These are phyloP conservation scores for Piscicola geometra DNA, from an alignment of 2,888 invertebrate genomes.

Conservation along the genomic window DNA sequence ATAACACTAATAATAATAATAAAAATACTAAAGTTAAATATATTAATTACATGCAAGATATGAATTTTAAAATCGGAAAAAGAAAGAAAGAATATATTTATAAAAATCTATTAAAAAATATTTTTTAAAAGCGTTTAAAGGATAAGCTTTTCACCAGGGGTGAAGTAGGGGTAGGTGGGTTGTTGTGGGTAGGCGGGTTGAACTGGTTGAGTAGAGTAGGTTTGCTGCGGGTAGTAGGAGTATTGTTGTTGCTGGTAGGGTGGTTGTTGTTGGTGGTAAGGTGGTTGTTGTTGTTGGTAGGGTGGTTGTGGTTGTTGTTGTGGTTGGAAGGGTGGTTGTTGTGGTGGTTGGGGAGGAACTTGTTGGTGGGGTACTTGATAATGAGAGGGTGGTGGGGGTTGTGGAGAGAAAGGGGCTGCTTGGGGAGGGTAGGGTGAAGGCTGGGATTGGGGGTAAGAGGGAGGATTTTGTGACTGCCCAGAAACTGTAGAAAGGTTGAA, in stretches of 20 bases:
- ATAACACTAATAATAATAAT: too few relatives aligned
- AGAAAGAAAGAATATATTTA: too few relatives aligned
- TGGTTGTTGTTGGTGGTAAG: slow-evolving; percentile 12
- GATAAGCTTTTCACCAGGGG: background rate
- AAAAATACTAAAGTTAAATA: too few relatives aligned
- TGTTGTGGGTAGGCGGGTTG: slow-evolving; percentile 12
- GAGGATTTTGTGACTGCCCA: background rate
- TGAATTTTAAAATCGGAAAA: too few relatives aligned
- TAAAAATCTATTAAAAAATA: too few relatives aligned
- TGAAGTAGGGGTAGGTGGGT: slow-evolving; percentile 24
- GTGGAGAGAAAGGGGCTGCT: background rate
- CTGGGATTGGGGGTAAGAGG: slow-evolving; percentile 5
- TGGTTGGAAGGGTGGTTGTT: slow-evolving; percentile 6
- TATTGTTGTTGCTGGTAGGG: slow-evolving; percentile 23
- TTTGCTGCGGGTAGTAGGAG: slow-evolving; percentile 16
- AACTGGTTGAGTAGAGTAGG: background rate
- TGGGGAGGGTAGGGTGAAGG: background rate
- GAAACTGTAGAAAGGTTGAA: too few relatives aligned
- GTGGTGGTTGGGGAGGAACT: slow-evolving; percentile 23
- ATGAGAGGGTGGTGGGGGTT: too few relatives aligned
- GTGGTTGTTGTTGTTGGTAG: slow-evolving; percentile 5
- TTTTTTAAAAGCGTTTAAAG: too few relatives aligned
- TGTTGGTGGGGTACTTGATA: slow-evolving; percentile 8
- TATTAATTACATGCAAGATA: too few relatives aligned
- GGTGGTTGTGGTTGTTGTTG: background rate